Base-by-base conservation (phyloP, 2,888 invertebrate species). In the Brenthis hecate region DNA sequence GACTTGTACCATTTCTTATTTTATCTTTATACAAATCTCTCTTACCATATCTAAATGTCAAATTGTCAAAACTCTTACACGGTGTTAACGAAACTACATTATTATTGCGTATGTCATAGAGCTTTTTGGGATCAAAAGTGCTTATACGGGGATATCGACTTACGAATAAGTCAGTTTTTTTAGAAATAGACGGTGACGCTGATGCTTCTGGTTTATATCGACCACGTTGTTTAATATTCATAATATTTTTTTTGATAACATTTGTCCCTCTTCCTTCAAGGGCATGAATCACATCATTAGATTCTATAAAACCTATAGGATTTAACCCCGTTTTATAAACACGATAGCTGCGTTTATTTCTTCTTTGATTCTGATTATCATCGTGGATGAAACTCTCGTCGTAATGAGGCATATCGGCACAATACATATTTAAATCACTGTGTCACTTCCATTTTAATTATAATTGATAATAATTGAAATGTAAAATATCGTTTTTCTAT, bases 311-410 rank as follows among this genome's bases (percentile, higher is more conserved):
- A 60, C 76, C 80, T 66, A 87, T 75, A 19, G 92, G 87, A 61
- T 76, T 85, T 64, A 85, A 76, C n/a, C 93, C 92, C 78, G 86
- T 89, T 80, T 92, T 93, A 73, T 91, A 91, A 48, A 93, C 92
- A 66, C 88, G 88, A 78, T 93, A 93, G 76, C 93, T 93, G 63
- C 93, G 85, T 75, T 93, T 93, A 77, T 93, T 92, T 76, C 88
- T 84, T 76, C 90, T 84, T 75, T 93, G 93, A 78, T 93, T 93
- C 67, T 85, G 81, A 79, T 88, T 92, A 75, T 93, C 93, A 72
- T 91, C 90, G 65, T 88, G 80, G 71, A 93, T 90, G 78, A 93
- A 93, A 78, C 88, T 93, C 81, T 93, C 93, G 75, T 93, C 93
- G 83, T 93, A 93, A 80, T 93, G 88, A 73, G 93, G 93, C 93